Evolutionary conservation across 2,888 invertebrate genomes (phyloP).

Genomic region (Heteromyza rotundicornis): DNA sequence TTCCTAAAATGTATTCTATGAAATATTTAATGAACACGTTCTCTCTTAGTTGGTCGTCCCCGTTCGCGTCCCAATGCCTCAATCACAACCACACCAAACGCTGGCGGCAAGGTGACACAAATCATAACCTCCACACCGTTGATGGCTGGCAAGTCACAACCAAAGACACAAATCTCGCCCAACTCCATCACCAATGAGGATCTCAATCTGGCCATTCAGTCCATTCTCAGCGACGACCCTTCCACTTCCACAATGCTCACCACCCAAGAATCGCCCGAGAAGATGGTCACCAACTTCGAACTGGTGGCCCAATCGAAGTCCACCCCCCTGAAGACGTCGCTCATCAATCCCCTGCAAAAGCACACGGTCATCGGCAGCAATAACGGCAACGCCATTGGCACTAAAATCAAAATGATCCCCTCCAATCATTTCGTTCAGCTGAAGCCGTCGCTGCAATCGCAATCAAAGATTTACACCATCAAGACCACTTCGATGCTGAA

Average conservation of each 20-base stretch:
- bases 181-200: slow-evolving; percentile 47
- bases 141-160: not conserved
- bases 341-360: slow-evolving; percentile 33
- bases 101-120: slow-evolving; percentile 22
- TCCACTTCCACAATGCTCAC: slow-evolving; percentile 28
- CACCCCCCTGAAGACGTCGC: slow-evolving; percentile 32
- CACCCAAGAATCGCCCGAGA: slow-evolving; percentile 33
- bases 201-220: slow-evolving; percentile 61
- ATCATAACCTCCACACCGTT: slow-evolving; percentile 19
- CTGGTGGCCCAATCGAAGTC: slow-evolving; percentile 42
- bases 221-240: slow-evolving; percentile 56
- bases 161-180: slow-evolving; percentile 33
- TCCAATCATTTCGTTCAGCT: slow-evolving; percentile 60
- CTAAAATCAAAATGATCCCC: slow-evolving; percentile 61
- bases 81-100: slow-evolving; percentile 19
- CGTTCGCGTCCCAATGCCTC: slow-evolving; percentile 56
- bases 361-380: slow-evolving; percentile 25
- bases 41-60: slow-evolving; percentile 64
- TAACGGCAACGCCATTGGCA: slow-evolving; percentile 28
- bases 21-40: too few relatives aligned
- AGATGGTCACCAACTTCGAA: slow-evolving; percentile 44
- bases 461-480: slow-evolving; percentile 59
- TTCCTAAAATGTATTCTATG: too few relatives aligned
- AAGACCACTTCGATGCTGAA: slow-evolving; percentile 42
- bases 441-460: slow-evolving; percentile 50